These are phyloP conservation scores for Platynereis dumerilii DNA, from an alignment of 2,888 invertebrate genomes.

Conservation along the genomic window DNA sequence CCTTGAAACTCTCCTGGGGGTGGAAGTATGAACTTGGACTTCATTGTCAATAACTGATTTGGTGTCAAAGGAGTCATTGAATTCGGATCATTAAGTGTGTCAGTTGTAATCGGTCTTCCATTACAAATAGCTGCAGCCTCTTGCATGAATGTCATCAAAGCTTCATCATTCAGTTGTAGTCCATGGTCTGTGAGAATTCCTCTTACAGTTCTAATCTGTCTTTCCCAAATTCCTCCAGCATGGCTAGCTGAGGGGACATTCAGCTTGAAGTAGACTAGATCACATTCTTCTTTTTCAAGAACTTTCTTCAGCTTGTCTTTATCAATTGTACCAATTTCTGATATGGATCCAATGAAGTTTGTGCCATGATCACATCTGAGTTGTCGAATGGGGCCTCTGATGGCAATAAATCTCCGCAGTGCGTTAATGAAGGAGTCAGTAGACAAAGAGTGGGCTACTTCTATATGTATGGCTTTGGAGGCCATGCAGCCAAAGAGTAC, in stretches of 20 bases:
- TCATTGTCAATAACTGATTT: slow-evolving; percentile 26
- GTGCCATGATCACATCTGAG: no score
- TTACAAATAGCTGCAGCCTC: slow-evolving; percentile 28
- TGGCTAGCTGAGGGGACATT: slow-evolving; percentile 26
- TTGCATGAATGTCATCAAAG: slow-evolving; percentile 32
- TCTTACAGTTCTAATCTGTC: slow-evolving; percentile 26
- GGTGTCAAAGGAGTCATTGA: slow-evolving; percentile 21
- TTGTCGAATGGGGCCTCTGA: slow-evolving; percentile 4
- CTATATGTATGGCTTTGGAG: slow-evolving; percentile 14
- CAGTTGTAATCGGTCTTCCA: slow-evolving; percentile 22
- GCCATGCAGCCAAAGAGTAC: slow-evolving; percentile 34
- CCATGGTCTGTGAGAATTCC: slow-evolving; percentile 17
- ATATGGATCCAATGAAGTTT: slow-evolving; percentile 5
- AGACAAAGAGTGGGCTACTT: slow-evolving; percentile 11
- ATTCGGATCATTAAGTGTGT: slow-evolving; percentile 18
- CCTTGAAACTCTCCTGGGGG: slow-evolving; percentile 19
- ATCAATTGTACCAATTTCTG: slow-evolving; percentile 24
- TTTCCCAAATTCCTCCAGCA: slow-evolving; percentile 25
- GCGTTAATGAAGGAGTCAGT: slow-evolving; percentile 17
- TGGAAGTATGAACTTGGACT: slow-evolving; percentile 20
- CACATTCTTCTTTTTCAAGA: no score
- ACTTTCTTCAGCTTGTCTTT: slow-evolving; percentile 17
- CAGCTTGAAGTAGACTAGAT: slow-evolving; percentile 19
- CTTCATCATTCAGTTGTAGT: slow-evolving; percentile 22
- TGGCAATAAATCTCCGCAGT: slow-evolving; percentile 5